phyloP scores from a whole-genome alignment of 2,888 invertebrate genomes.

The Eulithis testata region DNA sequence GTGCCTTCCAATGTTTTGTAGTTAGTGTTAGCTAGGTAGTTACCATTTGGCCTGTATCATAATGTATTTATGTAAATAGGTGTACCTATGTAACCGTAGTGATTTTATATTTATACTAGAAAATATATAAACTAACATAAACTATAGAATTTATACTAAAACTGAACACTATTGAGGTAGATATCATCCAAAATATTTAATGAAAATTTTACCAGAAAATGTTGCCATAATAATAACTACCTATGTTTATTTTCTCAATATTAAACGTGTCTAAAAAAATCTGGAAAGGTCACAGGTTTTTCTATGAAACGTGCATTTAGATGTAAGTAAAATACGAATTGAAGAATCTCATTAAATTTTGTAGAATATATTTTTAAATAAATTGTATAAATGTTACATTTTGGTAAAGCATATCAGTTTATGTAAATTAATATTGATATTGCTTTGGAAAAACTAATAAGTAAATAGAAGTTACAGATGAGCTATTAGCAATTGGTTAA shows the following conservation, averaged over 20 bases:
- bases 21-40: conserved; percentile 65
- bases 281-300: not conserved
- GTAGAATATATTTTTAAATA: conserved; percentile 32
- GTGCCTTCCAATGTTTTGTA: conserved; percentile 81
- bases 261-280: not conserved
- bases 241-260: not conserved
- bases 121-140: conserved; percentile 1
- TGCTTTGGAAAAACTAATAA: not conserved
- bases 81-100: conserved; percentile 41
- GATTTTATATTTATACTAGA: conserved; percentile 30
- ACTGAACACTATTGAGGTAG: not conserved
- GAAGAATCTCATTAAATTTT: conserved; percentile 33
- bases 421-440: conserved; percentile 5
- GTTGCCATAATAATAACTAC: conserved; percentile 9
- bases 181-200: not conserved
- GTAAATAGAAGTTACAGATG: not conserved
- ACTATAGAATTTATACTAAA: conserved; percentile 15
- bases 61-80: conserved; percentile 59
- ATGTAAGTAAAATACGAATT: conserved; percentile 29
- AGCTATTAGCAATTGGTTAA: not conserved
- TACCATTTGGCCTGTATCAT: conserved; percentile 67
- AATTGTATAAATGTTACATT: conserved; percentile 21
- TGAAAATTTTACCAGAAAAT: not conserved
- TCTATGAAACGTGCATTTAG: conserved; percentile 11
- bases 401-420: conserved; percentile 29